Evolutionary conservation across 92 coral and sea anemone species (phyloP), one percentile per base, ranked within the genome.

Genomic region (Parazoanthus atlanticus): DNA sequence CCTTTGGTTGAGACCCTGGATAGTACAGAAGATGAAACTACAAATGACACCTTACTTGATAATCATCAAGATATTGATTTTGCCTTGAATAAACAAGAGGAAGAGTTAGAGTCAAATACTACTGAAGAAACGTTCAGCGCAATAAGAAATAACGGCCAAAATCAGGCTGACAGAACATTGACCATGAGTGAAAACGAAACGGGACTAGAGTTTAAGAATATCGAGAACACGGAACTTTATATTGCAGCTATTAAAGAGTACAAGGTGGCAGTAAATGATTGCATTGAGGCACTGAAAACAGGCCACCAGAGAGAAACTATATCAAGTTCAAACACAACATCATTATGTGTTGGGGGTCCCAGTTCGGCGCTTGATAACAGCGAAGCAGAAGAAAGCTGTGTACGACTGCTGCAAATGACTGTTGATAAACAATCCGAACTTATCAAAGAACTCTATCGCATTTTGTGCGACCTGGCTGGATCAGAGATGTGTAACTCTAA

Each of bases 341-440:
- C 26, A 58, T 23, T 7, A 13, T 19, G 28, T 61, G 69, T 61
- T 6, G 26, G 28, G 1, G 69, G 28, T 23, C 28, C 26, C 1
- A 61, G 58, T 52, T 16, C 10, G 17, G 28, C 16, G 3, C 19
- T 76, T 8, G 31, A 29, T 41, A 31, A 8, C 17, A 40, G 46
- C 41, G 23, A 32, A 74, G 78, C 8, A 32, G 43, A 74, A 32
- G 41, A 74, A 29, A 74, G 41, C 11, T 74, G 78, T 34, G 43
- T 32, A 23, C 40, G 43, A 74, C 2, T 74, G 36, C 81, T 76
- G 30, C 29, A 21, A 76, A 41, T 47, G 43, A 41, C 25, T 23
- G 26, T 38, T 25, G 81, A 76, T 38, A 76, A 40, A 41, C 81
- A 76, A 41, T 76, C 81, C 13, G 81, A 76, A 3, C 58, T 76